Evolutionary conservation across 2,797 vertebrate species (phyloP), one percentile per base, ranked within the genome.

Genomic region (Tokudaia muenninki): DNA sequence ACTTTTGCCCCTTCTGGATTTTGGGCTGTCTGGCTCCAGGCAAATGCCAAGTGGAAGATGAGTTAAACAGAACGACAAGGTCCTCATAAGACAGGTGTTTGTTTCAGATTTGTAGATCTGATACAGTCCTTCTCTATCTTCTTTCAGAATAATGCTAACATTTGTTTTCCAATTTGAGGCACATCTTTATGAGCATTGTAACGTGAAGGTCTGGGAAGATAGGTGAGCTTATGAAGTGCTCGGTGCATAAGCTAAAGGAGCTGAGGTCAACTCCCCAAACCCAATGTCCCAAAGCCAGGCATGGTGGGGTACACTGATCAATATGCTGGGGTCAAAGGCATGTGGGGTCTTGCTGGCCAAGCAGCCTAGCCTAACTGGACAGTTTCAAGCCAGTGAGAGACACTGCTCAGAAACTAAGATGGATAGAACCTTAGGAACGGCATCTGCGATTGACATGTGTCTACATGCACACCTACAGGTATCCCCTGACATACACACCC

Each of bases 151-250:
- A 78, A 91, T 55, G 92, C 77, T 55, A 94, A 86, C 22, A 14
- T 84, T 86, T 91, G 67, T 79, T 94, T 96, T 95, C 52, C 74
- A 94, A 26, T 92, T 80, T 95, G 83, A 90, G 70, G 59, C 94
- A 57, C 24, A 59, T 41, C 63, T 95, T 55, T 78, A 26, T 0
- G 61, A 91, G 72, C 97, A 44, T 34, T 47, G 34, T 47, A 90
- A 96, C 88, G 96, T 19, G 9, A 72, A n/a, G 24, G 34, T 0
- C n/a, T 31, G 50, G n/a, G 67, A 26, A 41, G 50, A 57, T 0
- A 37, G 8, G 2, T 2, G 2, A 17, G 22, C 10, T 72, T 24
- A 9, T 55, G 47, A 41, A 37, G 50, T 26, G 4, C 34, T 74
- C n/a, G 21, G 34, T 29, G n/a, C 1, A 88, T 29, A 55, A 19